These are phyloP conservation scores for Halichoerus grypus DNA, from an alignment of 2,113 vertebrate species.

Conservation along the genomic window DNA sequence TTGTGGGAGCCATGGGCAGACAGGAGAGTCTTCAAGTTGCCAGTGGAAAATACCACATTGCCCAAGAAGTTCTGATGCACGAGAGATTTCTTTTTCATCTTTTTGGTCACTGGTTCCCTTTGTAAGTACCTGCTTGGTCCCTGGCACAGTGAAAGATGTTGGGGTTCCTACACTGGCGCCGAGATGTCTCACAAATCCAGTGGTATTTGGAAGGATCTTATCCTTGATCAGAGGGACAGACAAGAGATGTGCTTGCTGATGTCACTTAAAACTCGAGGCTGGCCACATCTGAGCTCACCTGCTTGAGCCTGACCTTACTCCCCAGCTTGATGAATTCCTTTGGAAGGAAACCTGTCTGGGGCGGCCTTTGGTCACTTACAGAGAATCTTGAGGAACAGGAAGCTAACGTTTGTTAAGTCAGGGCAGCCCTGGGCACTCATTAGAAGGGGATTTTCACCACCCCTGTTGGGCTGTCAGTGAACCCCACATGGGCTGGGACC, in stretches of 20 bases:
- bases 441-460: neutral
- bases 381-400: neutral
- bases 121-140: neutral
- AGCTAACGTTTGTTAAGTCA: neutral
- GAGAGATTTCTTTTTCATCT: neutral
- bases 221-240: neutral
- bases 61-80: neutral
- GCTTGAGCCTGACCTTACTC: no score
- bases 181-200: rapidly evolving
- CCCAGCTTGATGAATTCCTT: neutral
- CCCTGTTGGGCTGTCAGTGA: neutral
- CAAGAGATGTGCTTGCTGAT: no score
- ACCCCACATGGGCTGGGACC: rapidly evolving
- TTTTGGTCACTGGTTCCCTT: neutral
- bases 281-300: neutral
- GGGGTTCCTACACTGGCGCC: neutral
- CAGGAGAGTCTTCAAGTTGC: neutral
- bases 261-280: neutral
- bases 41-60: neutral
- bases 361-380: neutral
- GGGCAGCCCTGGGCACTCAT: neutral
- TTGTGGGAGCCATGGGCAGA: neutral
- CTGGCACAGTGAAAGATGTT: rapidly evolving
- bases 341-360: neutral
- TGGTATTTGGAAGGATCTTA: neutral